Conservation (phyloP, 1,140 invertebrate genomes). For the Coenobita brevimanus region DNA sequence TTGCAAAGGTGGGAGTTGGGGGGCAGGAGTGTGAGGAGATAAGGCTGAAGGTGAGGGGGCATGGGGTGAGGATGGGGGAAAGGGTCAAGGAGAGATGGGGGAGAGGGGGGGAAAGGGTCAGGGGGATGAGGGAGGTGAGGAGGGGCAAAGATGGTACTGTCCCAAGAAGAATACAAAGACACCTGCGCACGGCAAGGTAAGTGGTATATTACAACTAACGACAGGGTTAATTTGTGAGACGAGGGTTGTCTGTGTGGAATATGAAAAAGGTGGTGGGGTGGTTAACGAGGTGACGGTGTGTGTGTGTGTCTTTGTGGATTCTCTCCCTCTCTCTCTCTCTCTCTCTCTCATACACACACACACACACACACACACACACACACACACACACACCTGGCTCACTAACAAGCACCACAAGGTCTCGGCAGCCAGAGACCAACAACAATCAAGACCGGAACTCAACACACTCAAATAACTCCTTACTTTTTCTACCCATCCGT, state of each 20-base stretch:
- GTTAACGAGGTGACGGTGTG: conserved; percentile 18
- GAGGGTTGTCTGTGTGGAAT: conserved; percentile 6
- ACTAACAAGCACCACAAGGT: not conserved
- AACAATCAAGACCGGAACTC: not conserved
- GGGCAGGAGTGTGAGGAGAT: too few relatives aligned
- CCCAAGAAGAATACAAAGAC: too few relatives aligned
- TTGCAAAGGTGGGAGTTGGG: too few relatives aligned
- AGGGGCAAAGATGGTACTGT: not conserved
- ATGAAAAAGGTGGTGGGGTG: not conserved
- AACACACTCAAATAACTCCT: too few relatives aligned
- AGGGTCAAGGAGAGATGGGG: not conserved
- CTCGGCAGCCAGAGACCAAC: not conserved
- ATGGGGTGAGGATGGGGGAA: not conserved
- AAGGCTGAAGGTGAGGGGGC: not conserved
- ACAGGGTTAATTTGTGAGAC: conserved; percentile 27
- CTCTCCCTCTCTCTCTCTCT: not conserved
- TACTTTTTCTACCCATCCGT: too few relatives aligned
- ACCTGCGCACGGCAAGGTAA: conserved; percentile 8
- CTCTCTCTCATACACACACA: conserved; percentile 3
- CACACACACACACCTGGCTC: not conserved
- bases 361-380: not conserved
- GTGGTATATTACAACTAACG: conserved; percentile 29
- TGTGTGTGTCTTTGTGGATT: too few relatives aligned
- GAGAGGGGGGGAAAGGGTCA: not conserved
- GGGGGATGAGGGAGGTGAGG: not conserved